A percentile compares a stretch with the other conserved stretches of the same genome.
Conservation (phyloP, 1,140 invertebrate genomes). For the Drosophila lacertosa region DNA sequence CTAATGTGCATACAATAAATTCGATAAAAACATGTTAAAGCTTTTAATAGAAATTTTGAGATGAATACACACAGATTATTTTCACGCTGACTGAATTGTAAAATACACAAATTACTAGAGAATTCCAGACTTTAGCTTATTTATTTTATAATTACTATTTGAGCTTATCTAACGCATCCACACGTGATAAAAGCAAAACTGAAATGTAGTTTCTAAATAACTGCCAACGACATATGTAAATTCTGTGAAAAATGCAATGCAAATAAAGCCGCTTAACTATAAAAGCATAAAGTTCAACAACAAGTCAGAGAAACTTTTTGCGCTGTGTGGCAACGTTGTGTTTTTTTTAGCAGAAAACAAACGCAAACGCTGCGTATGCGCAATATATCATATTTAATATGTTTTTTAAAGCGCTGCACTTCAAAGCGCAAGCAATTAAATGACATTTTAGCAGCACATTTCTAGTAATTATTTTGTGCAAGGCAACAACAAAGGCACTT, state of each 20-base stretch:
- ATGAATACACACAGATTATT: too few relatives aligned
- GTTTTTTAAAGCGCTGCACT: slow-evolving; percentile 8
- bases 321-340: not conserved
- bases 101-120: too few relatives aligned
- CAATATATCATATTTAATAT: slow-evolving; percentile 31
- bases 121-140: too few relatives aligned
- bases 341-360: not conserved
- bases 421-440: slow-evolving; percentile 35
- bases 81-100: too few relatives aligned
- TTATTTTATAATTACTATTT: too few relatives aligned
- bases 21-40: too few relatives aligned
- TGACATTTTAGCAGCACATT: slow-evolving; percentile 33
- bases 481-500: slow-evolving; percentile 22
- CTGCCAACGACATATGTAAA: not conserved
- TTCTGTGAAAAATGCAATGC: not conserved
- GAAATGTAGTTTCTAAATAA: too few relatives aligned
- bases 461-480: slow-evolving; percentile 40
- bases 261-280: slow-evolving; percentile 8
- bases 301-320: not conserved
- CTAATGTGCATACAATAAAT: too few relatives aligned
- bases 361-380: slow-evolving; percentile 25
- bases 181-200: too few relatives aligned
- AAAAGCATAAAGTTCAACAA: slow-evolving; percentile 1
- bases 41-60: too few relatives aligned
- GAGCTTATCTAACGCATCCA: too few relatives aligned